These are phyloP conservation scores for Protomyctophum bolini DNA, from an alignment of 2,113 vertebrate genomes.

Conservation along the genomic window DNA sequence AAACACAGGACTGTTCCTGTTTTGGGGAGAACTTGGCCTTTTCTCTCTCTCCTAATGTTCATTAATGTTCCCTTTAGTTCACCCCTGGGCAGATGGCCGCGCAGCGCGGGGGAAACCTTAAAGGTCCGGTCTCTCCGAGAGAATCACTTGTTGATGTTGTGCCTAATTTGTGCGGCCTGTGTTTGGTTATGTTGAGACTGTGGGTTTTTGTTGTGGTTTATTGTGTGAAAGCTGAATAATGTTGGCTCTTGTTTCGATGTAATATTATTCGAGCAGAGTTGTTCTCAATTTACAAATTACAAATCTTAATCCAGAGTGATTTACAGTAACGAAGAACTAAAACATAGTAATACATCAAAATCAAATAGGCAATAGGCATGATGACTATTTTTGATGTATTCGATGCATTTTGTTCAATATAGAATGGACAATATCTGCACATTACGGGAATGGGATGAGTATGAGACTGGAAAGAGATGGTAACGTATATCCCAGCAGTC, in stretches of 20 bases:
- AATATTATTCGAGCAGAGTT: background rate
- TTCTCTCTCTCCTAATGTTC: slow-evolving; percentile 76
- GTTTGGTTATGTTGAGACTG: slow-evolving; percentile 78
- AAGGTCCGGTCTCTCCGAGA: slow-evolving; percentile 60
- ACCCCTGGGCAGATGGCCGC: slow-evolving; percentile 66
- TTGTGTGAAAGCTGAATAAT: slow-evolving; percentile 51
- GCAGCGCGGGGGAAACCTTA: slow-evolving; percentile 61
- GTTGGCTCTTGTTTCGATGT: background rate
- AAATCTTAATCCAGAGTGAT: too few species aligned
- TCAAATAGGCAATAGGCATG: too few species aligned
- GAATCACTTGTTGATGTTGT: slow-evolving; percentile 79
- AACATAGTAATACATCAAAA: too few species aligned
- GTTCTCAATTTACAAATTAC: too few species aligned
- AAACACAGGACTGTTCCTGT: slow-evolving; percentile 80
- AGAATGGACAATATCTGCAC: too few species aligned
- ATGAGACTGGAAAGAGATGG: too few species aligned
- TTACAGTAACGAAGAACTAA: too few species aligned
- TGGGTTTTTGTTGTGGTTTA: slow-evolving; percentile 36
- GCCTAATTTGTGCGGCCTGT: slow-evolving; percentile 77
- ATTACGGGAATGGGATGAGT: too few species aligned
- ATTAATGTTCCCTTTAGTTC: slow-evolving; percentile 80
- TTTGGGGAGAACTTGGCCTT: slow-evolving; percentile 71
- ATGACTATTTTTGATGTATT: too few species aligned
- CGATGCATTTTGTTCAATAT: too few species aligned
- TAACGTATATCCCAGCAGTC: too few species aligned